phyloP scores from a whole-genome alignment of 2,113 vertebrate species.

The Kryptolebias marmoratus region DNA sequence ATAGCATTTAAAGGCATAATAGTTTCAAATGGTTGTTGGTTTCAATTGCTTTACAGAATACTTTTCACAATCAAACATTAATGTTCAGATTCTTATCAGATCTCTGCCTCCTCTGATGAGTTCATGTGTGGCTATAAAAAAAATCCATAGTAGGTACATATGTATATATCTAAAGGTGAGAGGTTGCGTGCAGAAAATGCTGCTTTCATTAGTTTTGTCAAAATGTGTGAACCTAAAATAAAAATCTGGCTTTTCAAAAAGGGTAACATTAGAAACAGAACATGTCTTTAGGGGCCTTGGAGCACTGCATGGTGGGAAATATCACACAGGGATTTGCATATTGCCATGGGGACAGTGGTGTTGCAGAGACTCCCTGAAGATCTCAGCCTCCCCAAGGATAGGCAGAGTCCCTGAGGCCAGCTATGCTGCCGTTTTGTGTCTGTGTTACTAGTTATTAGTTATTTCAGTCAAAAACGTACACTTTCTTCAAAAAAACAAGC shows the following conservation, averaged over 20 bases:
- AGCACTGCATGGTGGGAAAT: conserved; percentile 66
- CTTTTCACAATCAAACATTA: conserved; percentile 4
- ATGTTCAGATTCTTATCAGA: conserved; percentile 13
- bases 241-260: conserved; percentile 40
- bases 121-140: conserved; percentile 1
- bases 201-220: conserved; percentile 54
- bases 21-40: neutral
- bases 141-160: conserved; percentile 20
- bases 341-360: conserved; percentile 72
- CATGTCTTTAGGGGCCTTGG: conserved; percentile 56
- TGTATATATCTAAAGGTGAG: conserved; percentile 31
- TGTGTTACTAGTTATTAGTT: conserved; percentile 35
- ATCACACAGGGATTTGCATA: conserved; percentile 74
- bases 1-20: neutral
- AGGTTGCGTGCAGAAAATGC: conserved; percentile 34
- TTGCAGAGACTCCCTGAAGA: conserved; percentile 64
- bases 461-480: conserved; percentile 42
- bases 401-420: conserved; percentile 63
- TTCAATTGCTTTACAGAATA: conserved; percentile 1
- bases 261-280: conserved; percentile 53
- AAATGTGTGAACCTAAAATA: conserved; percentile 47
- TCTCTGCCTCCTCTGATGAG: conserved; percentile 13
- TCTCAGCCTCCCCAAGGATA: conserved; percentile 59
- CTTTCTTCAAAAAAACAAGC: conserved; percentile 29
- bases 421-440: conserved; percentile 41